Evolutionary conservation across 2,888 invertebrate genomes (phyloP).

Genomic region (Ganaspis brasiliensis): DNA sequence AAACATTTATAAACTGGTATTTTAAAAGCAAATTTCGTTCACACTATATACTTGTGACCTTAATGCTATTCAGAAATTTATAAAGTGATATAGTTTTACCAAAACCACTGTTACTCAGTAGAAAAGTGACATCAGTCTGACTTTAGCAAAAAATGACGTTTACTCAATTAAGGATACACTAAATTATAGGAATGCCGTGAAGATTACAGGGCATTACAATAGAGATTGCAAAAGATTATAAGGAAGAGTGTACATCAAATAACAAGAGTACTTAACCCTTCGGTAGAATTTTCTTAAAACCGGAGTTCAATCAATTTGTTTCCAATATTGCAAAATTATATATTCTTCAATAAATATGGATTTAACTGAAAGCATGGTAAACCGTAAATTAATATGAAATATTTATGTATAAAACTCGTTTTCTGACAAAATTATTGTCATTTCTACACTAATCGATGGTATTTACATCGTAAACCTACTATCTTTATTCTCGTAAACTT

Average conservation of each 20-base stretch:
- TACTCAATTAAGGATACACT: constrained; percentile 7
- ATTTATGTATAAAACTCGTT: too few species aligned
- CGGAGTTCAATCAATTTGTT: background rate
- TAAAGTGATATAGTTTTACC: background rate
- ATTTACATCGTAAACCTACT: too few species aligned
- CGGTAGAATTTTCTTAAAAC: background rate
- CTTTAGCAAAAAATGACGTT: constrained; percentile 1
- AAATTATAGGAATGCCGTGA: constrained; percentile 15
- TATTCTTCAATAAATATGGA: background rate
- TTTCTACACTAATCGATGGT: too few species aligned
- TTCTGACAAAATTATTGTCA: too few species aligned
- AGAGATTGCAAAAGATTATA: constrained; percentile 18
- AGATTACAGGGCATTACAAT: constrained; percentile 12
- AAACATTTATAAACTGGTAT: too few species aligned
- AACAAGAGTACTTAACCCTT: constrained; percentile 18
- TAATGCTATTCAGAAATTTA: too few species aligned
- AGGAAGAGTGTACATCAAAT: constrained; percentile 9
- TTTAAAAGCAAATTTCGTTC: too few species aligned
- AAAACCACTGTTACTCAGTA: background rate
- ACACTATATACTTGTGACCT: too few species aligned
- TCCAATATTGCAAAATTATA: background rate
- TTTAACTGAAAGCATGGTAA: background rate
- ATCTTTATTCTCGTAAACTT: too few species aligned
- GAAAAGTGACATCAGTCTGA: background rate
- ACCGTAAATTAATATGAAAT: too few species aligned